Base-by-base conservation (phyloP, 2,113 vertebrate genomes). In the Jacana jacana region DNA sequence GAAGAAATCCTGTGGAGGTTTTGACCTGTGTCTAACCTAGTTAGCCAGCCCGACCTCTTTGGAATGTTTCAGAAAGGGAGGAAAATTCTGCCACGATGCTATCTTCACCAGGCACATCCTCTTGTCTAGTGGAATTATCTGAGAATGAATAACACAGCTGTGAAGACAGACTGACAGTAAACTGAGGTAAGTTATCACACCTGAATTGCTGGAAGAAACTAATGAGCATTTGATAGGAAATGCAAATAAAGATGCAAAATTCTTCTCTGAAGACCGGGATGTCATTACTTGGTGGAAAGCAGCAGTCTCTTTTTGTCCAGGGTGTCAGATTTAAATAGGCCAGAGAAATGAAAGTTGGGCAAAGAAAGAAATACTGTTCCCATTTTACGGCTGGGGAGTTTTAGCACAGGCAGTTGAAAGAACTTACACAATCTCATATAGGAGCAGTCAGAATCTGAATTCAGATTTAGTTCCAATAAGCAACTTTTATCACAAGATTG, bases 401-500 rank as follows among this genome's bases (percentile, higher is more conserved):
- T 93, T 68, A 89, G 86, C 73, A 69, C 48, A 87, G 69, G 65
- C 46, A 60, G 55, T 37, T 73, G 61, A 60, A 79, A 49, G 86
- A 86, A 54, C 52, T 79, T 91, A 11, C 20, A 24, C 30, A 23
- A 7, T 35, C 57, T 91, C 73, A 20, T 42, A 79, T 8, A 35
- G 2, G 48, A 93, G 70, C 65, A 89, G 80, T 18, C 91, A 55
- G 61, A 71, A 13, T 48, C 73, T 39, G 78, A 91, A 92, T 84
- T 92, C 89, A 87, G 87, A 87, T 82, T 91, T 91, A 85, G 78
- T 40, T 89, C 78, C 81, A 87, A 81, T 94, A 60, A 89, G 44
- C 89, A 91, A 55, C 65, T 93, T 96, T 93, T 92, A 81, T 71
- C 65, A 51, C 84, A n/a, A 65, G 70, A 65, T 35, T 63, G 54